Base-by-base conservation (phyloP, 2,113 vertebrate species). In the Terrapene triunguis region DNA sequence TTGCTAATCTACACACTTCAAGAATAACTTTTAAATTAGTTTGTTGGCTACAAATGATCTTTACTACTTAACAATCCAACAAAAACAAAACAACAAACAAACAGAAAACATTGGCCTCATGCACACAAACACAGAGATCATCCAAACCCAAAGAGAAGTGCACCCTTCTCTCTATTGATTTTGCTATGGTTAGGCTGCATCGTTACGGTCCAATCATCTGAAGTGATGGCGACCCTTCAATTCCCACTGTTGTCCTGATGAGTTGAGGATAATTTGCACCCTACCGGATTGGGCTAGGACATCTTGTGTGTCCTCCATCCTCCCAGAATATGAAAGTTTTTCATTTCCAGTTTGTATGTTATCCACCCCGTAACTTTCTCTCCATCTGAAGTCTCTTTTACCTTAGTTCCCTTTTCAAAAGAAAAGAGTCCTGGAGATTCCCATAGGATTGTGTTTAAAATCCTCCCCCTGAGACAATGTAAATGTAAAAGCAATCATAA, bases 241-340 rank as follows among this genome's bases (percentile, higher is more conserved):
- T 47, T 78, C 42, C 22, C 4, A 42, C 32, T 8, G 32, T 22
- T 29, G 29, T 27, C 44, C 42, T 38, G 65, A 17, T 78, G 38
- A 3, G 2, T 84, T 93, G 32, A 69, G 42, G 44, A 8, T 32
- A 93, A 11, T 4, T 9, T 62, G 65, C 47, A 25, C 22, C 32
- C 16, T 14, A 32, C 17, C 78, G 29, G 80, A 69, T 62, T 81
- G 17, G 14, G 44, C n/a, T 35, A 48, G 12, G 0, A 5, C 16
- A 94, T 12, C 51, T 85, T 79, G 25, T 0, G 0, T 25, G 2
- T 9, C 0, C 0, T 38, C 22, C 44, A 55, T 59, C 69, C 51
- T 9, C 2, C 42, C 32, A 84, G 35, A 91, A 79, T 2, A 78
- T 29, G 1, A 54, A 97, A 96, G 87, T 89, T 83, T 95, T 87